These are phyloP conservation scores for Micronisus gabar DNA, from an alignment of 2,113 vertebrate species.

Conservation along the genomic window DNA sequence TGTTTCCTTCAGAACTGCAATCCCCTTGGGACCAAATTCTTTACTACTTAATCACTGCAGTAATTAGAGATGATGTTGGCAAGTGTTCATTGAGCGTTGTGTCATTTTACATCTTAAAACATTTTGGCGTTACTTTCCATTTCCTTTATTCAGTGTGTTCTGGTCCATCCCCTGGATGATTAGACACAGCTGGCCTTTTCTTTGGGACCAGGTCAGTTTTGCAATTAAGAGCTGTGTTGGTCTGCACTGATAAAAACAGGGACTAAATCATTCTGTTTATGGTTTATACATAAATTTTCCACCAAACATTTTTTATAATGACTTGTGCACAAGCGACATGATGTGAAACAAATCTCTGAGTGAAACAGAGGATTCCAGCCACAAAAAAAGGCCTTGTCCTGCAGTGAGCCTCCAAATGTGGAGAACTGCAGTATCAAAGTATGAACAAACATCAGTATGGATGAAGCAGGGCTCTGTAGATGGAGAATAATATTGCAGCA, in stretches of 20 bases:
- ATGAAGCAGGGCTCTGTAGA: background rate
- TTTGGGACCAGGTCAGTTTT: constrained; percentile 22
- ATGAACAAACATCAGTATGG: background rate
- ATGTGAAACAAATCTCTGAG: background rate
- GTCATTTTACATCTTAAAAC: constrained; percentile 44
- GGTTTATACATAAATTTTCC: background rate
- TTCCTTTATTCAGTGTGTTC: background rate
- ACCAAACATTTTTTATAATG: background rate
- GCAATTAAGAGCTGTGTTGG: constrained; percentile 36
- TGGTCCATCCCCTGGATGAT: background rate
- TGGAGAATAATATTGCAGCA: background rate
- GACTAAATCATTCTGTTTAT: background rate
- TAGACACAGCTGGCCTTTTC: constrained; percentile 38
- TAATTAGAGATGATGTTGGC: constrained; percentile 70
- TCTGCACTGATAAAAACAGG: background rate
- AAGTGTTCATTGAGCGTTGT: constrained; percentile 31
- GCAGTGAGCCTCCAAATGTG: background rate
- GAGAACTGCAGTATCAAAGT: background rate
- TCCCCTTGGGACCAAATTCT: constrained; percentile 56
- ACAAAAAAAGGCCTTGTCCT: background rate
- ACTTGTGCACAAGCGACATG: background rate
- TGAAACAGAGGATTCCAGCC: background rate
- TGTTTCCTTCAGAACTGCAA: constrained; percentile 62
- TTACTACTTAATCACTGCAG: constrained; percentile 66
- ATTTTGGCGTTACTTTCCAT: constrained; percentile 9